phyloP scores from a whole-genome alignment of 2,113 vertebrate species.

The Anoplopoma fimbria region DNA sequence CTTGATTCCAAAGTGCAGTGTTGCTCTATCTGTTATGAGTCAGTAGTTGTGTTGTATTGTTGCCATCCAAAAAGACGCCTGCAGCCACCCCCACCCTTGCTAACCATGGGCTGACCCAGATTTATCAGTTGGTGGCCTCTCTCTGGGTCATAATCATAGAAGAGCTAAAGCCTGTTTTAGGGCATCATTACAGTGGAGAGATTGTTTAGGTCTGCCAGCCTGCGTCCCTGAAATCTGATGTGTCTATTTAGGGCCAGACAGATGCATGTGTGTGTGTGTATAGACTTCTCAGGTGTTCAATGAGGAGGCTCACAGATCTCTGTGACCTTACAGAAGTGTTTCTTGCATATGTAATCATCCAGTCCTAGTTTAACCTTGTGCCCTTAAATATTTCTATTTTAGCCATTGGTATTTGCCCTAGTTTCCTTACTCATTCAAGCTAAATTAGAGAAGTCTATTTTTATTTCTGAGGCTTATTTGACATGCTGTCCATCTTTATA shows the following conservation, averaged over 20 bases:
- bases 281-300: background rate
- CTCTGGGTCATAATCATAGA: constrained; percentile 50
- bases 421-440: constrained; percentile 3
- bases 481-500: background rate
- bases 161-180: constrained; percentile 35
- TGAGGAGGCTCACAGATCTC: background rate
- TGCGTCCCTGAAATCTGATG: background rate
- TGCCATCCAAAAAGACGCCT: constrained; percentile 36
- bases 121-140: constrained; percentile 62
- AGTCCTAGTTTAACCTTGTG: constrained; percentile 7
- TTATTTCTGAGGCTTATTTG: background rate
- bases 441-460: constrained; percentile 2
- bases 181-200: constrained; percentile 4
- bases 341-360: background rate
- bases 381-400: constrained; percentile 8
- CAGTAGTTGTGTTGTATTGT: constrained; percentile 25
- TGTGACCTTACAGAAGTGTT: background rate
- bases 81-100: constrained; percentile 30
- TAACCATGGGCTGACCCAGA: constrained; percentile 59
- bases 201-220: constrained; percentile 14
- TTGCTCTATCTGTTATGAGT: constrained; percentile 13
- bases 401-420: background rate
- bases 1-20: background rate
- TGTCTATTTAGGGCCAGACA: background rate
- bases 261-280: constrained; percentile 8